Evolutionary conservation across 2,888 invertebrate genomes (phyloP).

Genomic region (Eugnorisma glareosa): DNA sequence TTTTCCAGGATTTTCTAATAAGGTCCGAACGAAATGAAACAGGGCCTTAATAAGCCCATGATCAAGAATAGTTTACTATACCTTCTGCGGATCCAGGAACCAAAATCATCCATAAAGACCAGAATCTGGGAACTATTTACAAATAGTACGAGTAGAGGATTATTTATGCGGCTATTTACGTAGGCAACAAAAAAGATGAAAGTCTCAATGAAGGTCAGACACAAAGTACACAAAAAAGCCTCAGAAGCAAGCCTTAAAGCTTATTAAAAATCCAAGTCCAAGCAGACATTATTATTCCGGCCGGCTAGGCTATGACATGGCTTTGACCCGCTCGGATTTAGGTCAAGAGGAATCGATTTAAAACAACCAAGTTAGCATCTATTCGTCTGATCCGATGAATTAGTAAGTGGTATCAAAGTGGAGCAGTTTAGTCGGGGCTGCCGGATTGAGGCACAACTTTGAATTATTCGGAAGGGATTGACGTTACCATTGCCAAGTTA

Average conservation of each 20-base stretch:
- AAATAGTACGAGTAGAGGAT: not conserved
- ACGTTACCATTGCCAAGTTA: slow-evolving; percentile 20
- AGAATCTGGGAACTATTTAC: not conserved
- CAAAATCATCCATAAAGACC: not conserved
- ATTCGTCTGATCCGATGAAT: slow-evolving; percentile 55
- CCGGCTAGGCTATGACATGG: slow-evolving; percentile 77
- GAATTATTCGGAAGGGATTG: slow-evolving; percentile 36
- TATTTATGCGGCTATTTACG: not conserved
- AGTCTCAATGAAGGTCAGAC: slow-evolving; percentile 1
- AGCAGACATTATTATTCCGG: slow-evolving; percentile 73
- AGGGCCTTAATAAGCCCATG: not conserved
- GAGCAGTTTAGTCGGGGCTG: slow-evolving; percentile 15
- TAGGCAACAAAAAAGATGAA: not conserved
- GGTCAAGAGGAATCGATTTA: slow-evolving; percentile 88
- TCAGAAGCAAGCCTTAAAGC: slow-evolving; percentile 13
- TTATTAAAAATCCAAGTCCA: slow-evolving; percentile 56
- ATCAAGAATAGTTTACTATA: not conserved
- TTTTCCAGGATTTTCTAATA: not conserved
- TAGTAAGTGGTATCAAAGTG: slow-evolving; percentile 53
- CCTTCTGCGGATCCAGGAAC: not conserved
- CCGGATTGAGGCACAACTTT: slow-evolving; percentile 33
- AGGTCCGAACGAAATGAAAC: not conserved
- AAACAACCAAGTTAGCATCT: slow-evolving; percentile 64
- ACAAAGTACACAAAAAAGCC: slow-evolving; percentile 20
- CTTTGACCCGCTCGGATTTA: slow-evolving; percentile 85